These are phyloP conservation scores for Toxotes jaculatrix DNA, from an alignment of 2,113 vertebrate genomes.

Conservation along the genomic window DNA sequence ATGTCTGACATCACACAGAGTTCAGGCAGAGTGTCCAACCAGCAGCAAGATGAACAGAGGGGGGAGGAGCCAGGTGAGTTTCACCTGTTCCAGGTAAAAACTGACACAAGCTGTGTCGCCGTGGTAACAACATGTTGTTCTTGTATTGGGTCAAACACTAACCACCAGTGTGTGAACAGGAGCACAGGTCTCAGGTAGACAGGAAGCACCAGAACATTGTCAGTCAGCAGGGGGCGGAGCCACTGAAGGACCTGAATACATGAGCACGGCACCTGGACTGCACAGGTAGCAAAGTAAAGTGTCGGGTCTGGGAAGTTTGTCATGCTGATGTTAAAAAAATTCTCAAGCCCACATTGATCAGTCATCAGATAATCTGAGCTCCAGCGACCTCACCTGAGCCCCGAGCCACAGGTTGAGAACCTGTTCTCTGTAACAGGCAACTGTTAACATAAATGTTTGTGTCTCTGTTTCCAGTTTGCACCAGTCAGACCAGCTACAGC, in stretches of 20 bases:
- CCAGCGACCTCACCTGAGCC: neutral
- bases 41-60: constrained; percentile 17
- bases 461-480: constrained; percentile 12
- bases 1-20: constrained; percentile 27
- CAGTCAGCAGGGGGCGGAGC: neutral
- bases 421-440: neutral
- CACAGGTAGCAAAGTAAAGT: constrained; percentile 36
- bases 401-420: neutral
- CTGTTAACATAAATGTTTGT: neutral
- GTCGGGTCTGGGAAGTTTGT: neutral
- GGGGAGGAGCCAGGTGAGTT: constrained; percentile 33
- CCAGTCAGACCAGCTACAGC: constrained; percentile 3
- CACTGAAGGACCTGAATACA: neutral
- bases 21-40: constrained; percentile 2
- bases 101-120: neutral
- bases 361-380: neutral
- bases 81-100: neutral
- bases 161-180: constrained; percentile 3
- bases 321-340: no score
- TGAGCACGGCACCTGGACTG: neutral
- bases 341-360: neutral
- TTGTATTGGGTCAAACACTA: neutral
- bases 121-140: neutral
- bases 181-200: constrained; percentile 1
- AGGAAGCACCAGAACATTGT: constrained; percentile 14